Evolutionary conservation across 2,113 vertebrate species (phyloP).

Genomic region (Phalacrocorax brasilianus): DNA sequence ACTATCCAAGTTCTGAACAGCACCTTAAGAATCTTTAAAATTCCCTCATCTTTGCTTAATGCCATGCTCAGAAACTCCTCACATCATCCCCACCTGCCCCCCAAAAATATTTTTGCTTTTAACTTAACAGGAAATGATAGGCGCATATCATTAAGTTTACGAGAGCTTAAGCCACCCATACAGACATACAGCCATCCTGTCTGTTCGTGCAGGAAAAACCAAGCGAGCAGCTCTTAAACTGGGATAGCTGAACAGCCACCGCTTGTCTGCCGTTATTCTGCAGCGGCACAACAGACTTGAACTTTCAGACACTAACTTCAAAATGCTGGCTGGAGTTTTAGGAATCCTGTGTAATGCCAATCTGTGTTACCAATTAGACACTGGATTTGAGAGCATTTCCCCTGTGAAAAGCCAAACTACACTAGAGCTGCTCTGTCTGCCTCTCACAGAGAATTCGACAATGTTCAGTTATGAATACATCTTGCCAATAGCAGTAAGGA

Average conservation of each 20-base stretch:
- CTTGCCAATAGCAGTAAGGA: not conserved
- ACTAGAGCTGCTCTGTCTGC: not conserved
- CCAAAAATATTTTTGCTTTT: not conserved
- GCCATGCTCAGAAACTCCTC: not conserved
- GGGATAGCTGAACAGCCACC: not conserved
- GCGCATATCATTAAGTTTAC: not conserved
- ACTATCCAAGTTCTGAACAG: not conserved
- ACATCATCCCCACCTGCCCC: fast-evolving
- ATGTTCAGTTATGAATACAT: not conserved
- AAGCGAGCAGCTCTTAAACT: not conserved
- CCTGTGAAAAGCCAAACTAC: not conserved
- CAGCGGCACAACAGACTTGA: not conserved
- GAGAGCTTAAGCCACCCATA: not conserved
- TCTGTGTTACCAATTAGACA: not conserved
- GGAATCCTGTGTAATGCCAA: not conserved
- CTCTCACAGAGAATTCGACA: not conserved
- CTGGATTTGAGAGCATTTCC: not conserved
- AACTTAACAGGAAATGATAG: not conserved
- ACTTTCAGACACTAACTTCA: not conserved
- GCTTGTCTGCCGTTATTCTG: not conserved
- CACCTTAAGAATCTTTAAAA: not conserved
- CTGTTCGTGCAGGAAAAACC: not conserved
- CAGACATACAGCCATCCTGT: not conserved
- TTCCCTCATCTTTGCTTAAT: not conserved
- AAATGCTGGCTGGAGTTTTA: not conserved